Evolutionary conservation across 2,113 vertebrate species (phyloP).

Genomic region (Sarotherodon lohbergeri): DNA sequence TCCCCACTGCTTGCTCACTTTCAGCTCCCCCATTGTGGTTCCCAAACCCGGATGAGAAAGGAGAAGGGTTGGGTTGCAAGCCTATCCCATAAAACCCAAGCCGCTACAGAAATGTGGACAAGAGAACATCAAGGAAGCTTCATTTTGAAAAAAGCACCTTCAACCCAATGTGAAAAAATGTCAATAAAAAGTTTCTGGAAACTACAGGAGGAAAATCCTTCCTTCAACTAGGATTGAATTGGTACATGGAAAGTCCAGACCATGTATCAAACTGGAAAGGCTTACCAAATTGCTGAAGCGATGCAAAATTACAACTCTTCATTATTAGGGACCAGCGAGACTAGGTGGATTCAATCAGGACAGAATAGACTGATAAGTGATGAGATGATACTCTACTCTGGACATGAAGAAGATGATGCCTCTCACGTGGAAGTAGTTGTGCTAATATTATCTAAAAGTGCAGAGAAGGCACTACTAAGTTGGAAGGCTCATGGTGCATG

Average conservation of each 20-base stretch:
- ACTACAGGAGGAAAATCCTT: background rate
- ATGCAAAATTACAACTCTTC: accelerated
- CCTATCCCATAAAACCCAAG: background rate
- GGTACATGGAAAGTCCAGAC: background rate
- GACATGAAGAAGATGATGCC: background rate
- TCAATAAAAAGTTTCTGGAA: background rate
- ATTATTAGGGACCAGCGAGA: background rate
- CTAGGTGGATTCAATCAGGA: background rate
- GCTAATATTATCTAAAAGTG: background rate
- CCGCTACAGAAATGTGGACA: background rate
- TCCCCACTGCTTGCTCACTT: background rate
- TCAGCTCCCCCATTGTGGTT: background rate
- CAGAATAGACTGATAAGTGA: background rate
- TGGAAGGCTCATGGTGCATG: background rate
- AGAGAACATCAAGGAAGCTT: background rate
- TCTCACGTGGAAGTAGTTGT: background rate
- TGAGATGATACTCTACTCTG: background rate
- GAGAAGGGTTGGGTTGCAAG: background rate
- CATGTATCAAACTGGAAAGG: background rate
- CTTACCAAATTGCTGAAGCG: accelerated
- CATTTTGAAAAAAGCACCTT: background rate
- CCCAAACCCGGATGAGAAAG: background rate
- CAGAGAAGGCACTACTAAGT: background rate
- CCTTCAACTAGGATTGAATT: background rate
- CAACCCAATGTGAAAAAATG: background rate